Evolutionary conservation across 2,888 invertebrate species (phyloP), one percentile per base, ranked within the genome.

Genomic region (Agapostemon virescens): DNA sequence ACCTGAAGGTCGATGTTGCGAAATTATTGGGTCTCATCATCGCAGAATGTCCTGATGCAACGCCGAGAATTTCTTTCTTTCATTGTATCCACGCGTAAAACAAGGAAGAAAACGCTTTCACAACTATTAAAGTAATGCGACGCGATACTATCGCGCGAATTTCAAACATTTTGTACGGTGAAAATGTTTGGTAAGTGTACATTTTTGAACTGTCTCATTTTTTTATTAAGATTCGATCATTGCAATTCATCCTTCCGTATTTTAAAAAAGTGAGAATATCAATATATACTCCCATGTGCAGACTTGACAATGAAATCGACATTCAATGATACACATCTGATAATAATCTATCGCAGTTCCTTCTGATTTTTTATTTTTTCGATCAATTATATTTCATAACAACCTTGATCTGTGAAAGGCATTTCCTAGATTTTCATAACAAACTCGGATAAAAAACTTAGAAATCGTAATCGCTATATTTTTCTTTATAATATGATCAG

Each of bases 1-100:
- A 15, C 40, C 52, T 71, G 81, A 86, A 85, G 86, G 87, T 69
- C 81, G 17, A 74, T 49, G 49, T 86, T 79, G 74, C 69, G 80
- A 85, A 86, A 86, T 83, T 80, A 77, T 79, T 72, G 33, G 74
- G 64, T 23, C 66, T 72, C 68, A 82, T 85, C 79, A 67, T 67
- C 13, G 52, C 38, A 78, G 63, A 76, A 77, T 55, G 72, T 67
- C 58, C 40, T 33, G 26, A 15, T 52, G 49, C 11, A 49, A 68
- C 23, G 33, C 9, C 40, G 64, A 26, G 72, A 79, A 83, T 77
- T 79, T 83, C 79, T 72, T n/a, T 72, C 76, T 70, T 74, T 30
- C 45, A 23, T 77, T 38, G 13, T 69, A 77, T 79, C 79, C 77
- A 45, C 58, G 74, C 79, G 74, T 68, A 64, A n/a, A 42, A 23